A percentile compares a stretch with the other conserved stretches of the same genome.
phyloP scores from a whole-genome alignment of 1,140 invertebrate genomes.

The Drosophila prosaltans region DNA sequence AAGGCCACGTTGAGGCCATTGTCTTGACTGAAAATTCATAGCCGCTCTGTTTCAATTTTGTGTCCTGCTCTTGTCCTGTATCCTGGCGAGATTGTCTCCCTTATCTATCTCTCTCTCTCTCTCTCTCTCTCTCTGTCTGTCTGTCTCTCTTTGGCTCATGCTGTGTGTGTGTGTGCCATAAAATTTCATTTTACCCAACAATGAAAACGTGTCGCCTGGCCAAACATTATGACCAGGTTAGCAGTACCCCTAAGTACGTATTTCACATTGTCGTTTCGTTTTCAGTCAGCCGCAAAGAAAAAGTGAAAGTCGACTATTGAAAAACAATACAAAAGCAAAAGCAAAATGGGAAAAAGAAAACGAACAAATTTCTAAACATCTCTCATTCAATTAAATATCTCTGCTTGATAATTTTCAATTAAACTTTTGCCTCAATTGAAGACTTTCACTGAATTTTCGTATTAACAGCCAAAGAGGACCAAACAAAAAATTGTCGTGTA shows the following conservation, averaged over 20 bases:
- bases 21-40: conserved; percentile 79
- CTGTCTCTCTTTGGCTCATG: background rate
- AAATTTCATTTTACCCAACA: conserved; percentile 80
- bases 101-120: background rate
- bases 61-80: conserved; percentile 41
- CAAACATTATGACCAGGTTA: conserved; percentile 14
- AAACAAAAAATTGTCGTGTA: background rate
- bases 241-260: conserved; percentile 3
- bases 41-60: conserved; percentile 79
- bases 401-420: conserved; percentile 60
- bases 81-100: conserved; percentile 12
- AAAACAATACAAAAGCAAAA: background rate
- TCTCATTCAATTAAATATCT: conserved; percentile 18
- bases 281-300: background rate
- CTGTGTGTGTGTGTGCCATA: conserved; percentile 53
- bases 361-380: background rate
- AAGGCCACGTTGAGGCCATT: conserved; percentile 61
- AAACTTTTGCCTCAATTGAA: conserved; percentile 36
- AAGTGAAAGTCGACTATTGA: background rate
- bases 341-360: background rate
- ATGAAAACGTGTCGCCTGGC: conserved; percentile 73
- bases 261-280: conserved; percentile 8
- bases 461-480: background rate
- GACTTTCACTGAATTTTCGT: background rate
- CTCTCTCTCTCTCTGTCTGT: background rate